Evolutionary conservation across 2,797 vertebrate genomes (phyloP).

Genomic region (Onychomys torridus): DNA sequence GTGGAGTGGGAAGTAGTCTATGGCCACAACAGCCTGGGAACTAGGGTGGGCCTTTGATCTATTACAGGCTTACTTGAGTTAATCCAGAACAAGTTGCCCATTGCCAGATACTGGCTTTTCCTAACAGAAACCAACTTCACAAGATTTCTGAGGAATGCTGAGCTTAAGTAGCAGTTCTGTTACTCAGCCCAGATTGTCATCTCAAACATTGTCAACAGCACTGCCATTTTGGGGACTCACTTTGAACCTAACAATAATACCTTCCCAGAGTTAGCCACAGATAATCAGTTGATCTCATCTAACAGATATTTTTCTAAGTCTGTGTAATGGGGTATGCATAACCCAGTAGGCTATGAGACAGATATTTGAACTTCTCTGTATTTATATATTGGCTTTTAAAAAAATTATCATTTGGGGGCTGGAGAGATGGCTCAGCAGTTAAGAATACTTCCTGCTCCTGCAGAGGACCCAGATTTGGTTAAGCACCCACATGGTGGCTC

Average conservation of each 20-base stretch:
- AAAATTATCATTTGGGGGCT: not conserved
- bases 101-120: not conserved
- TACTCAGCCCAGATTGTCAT: not conserved
- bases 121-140: not conserved
- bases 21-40: not conserved
- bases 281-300: slow-evolving; percentile 37
- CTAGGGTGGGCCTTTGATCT: not conserved
- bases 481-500: not conserved
- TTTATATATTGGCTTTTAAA: not conserved
- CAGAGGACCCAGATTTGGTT: not conserved
- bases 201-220: not conserved
- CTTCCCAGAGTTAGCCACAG: slow-evolving; percentile 38
- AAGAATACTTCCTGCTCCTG: not conserved
- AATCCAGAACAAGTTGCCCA: not conserved
- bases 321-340: slow-evolving; percentile 40
- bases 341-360: not conserved
- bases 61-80: not conserved
- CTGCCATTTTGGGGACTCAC: not conserved
- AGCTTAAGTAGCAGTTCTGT: not conserved
- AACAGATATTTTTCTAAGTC: slow-evolving; percentile 55
- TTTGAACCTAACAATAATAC: not conserved
- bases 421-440: not conserved
- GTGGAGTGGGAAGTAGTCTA: not conserved
- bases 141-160: not conserved
- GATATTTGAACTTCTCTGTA: slow-evolving; percentile 49